Base-by-base conservation (phyloP, 2,797 vertebrate species). In the Arremon aurantiirostris region DNA sequence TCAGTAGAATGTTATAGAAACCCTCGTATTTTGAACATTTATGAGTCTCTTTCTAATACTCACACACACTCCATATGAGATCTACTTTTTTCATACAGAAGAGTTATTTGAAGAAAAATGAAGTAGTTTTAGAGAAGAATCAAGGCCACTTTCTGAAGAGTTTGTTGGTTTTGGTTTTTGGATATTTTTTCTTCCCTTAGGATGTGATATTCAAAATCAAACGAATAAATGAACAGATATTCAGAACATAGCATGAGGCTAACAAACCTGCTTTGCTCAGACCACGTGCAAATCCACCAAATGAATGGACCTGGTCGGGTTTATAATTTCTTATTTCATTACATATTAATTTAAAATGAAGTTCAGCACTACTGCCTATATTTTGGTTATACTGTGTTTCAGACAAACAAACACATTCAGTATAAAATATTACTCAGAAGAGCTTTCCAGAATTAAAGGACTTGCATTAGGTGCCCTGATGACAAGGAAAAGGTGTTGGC, bases 401-500 rank as follows among this genome's bases (percentile, higher is more conserved):
- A 50, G 49, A 27, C 26, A 76, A 56, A 46, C 4, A 53, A 63
- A 79, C 32, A 8, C 4, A 16, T 49, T 83, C 12, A 78, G 9
- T 41, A 17, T 1, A 46, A 63, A 68, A 35, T 52, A 3, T 41
- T 63, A 55, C 28, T 63, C 24, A 6, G 6, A 65, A 69, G 20
- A 34, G 1, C 47, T 68, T 84, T 82, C 22, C 68, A 56, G 39
- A 79, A 57, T 64, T 57, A 82, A 85, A 77, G 21, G 5, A 39
- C 8, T 70, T 70, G 8, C 0, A 1, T 30, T 75, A 46, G 12
- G 22, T 61, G 9, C 2, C 12, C 2, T 47, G 41, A 81, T 1
- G 1, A 14, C 19, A 34, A 75, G 12, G 10, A 55, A 80, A 35
- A 71, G 12, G 6, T 35, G 16, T 70, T 70, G 19, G 2, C 30